These are phyloP conservation scores for Nyctibius bracteatus DNA, from an alignment of 2,113 vertebrate species.

Conservation along the genomic window DNA sequence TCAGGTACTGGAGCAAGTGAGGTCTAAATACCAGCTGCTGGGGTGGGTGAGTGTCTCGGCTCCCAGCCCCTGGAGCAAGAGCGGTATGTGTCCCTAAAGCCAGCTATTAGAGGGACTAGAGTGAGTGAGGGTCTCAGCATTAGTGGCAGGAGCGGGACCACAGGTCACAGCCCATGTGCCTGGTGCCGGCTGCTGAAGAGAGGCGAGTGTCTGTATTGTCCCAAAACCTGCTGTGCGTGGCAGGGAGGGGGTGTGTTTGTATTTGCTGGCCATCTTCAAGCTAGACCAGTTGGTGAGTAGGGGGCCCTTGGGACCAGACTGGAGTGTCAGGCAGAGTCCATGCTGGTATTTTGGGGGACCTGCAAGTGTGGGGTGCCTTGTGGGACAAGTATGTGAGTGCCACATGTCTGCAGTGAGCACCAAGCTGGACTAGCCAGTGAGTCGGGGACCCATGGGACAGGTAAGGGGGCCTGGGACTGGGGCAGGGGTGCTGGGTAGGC, in stretches of 20 bases:
- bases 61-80: background rate
- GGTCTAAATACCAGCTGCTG: background rate
- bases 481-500: no score
- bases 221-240: background rate
- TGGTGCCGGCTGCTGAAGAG: background rate
- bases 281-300: background rate
- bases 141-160: rapidly evolving
- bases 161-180: background rate
- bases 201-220: background rate
- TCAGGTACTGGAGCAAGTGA: background rate
- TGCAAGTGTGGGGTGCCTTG: rapidly evolving
- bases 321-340: background rate
- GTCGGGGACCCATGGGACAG: rapidly evolving
- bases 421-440: background rate
- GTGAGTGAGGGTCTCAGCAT: background rate
- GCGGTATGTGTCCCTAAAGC: background rate
- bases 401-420: background rate
- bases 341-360: background rate
- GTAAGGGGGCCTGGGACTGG: background rate
- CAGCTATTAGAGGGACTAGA: background rate
- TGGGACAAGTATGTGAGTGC: background rate
- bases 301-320: background rate
- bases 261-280: background rate
- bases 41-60: background rate
- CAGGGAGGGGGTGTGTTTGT: background rate